Base-by-base conservation (phyloP, 2,113 vertebrate species). In the Mormoops blainvillei region DNA sequence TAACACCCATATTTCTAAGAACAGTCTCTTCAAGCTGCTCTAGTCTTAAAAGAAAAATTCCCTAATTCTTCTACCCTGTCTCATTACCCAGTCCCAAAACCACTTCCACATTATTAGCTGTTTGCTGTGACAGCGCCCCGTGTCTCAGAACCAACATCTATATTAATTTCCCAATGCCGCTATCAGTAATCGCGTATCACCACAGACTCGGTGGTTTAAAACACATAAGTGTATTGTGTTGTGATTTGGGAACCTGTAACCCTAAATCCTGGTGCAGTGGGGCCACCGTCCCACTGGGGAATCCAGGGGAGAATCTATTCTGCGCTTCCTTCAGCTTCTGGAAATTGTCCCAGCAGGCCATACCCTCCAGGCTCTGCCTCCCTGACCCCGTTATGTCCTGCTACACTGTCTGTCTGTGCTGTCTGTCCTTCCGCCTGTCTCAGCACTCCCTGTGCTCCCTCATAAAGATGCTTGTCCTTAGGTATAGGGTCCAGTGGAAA, bases 271-370 rank as follows among this genome's bases (percentile, higher is more conserved):
- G 16, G 33, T 3, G 2, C 2, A 48, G 6, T 13, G 28, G 71
- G 33, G 15, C 43, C 11, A 14, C 41, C 33, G 0, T 28, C 31
- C 16, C 33, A 5, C 70, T 36, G 31, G 8, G 20, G 7, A 2
- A 45, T 7, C 24, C 1, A 43, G 16, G 15, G 22, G 38, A 43
- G 19, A n/a, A 26, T 63, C 31, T 43, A 6, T 36, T 36, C 7
- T 43, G 33, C 14, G 28, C 20, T 0, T 45, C 52, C 31, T 11
- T 36, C 20, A 36, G 87, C 22, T 77, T 20, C 33, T 11, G 14
- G 22, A 2, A 45, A 10, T 20, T 20, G 20, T 1, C 33, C 11
- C 2, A 3, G 41, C 22, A 8, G 8, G 36, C 16, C 33, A 19
- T 33, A 3, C 18, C 7, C 19, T 12, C 43, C 6, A 36, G 4